phyloP scores from a whole-genome alignment of 2,113 vertebrate genomes.

The Bubo blakistoni region DNA sequence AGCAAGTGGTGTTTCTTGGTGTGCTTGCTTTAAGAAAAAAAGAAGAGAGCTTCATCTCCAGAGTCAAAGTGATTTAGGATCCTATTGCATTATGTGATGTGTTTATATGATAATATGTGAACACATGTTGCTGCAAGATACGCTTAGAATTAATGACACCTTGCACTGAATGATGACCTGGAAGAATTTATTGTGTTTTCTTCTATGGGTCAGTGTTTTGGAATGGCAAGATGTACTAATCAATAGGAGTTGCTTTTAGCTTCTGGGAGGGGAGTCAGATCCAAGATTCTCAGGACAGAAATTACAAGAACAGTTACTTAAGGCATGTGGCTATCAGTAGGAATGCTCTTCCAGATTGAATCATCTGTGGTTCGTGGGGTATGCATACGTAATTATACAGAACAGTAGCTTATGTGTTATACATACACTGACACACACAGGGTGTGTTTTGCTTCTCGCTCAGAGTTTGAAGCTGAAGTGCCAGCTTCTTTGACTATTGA shows the following conservation, averaged over 20 bases:
- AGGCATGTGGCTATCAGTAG: neutral
- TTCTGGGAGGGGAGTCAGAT: neutral
- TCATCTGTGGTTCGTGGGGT: neutral
- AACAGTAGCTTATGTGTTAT: neutral
- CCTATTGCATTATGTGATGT: neutral
- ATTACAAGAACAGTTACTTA: neutral
- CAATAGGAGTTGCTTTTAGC: neutral
- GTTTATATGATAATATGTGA: neutral
- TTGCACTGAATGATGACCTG: neutral
- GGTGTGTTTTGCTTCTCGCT: neutral
- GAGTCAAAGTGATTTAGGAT: neutral
- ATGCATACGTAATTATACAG: fast-evolving
- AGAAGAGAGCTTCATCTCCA: neutral
- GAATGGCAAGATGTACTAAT: neutral
- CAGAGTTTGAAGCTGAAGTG: neutral
- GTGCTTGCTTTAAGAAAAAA: neutral
- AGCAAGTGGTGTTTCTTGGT: neutral
- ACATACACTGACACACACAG: neutral
- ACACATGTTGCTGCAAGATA: neutral
- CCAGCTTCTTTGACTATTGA: neutral
- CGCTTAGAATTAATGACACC: neutral
- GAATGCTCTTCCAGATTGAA: neutral
- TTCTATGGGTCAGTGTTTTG: neutral
- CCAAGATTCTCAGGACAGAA: neutral
- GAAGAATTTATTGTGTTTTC: neutral